These are phyloP conservation scores for Troglohyphantes excavatus DNA, from an alignment of 2,888 invertebrate species.

Conservation along the genomic window DNA sequence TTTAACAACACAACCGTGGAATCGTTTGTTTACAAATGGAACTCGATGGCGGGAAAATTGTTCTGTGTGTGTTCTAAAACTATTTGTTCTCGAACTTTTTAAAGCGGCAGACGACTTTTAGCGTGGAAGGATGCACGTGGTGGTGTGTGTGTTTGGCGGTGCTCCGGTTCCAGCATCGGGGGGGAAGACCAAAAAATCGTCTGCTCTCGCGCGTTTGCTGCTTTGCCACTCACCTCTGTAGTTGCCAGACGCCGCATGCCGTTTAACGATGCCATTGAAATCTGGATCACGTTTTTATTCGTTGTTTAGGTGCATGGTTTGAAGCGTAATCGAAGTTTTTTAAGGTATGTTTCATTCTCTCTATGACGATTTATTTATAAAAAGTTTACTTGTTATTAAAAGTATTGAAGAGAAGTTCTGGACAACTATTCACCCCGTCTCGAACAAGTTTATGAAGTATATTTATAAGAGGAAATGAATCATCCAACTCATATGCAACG, in stretches of 20 bases:
- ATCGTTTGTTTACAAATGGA: no score
- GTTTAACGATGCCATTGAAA: constrained; percentile 32
- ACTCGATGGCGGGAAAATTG: no score
- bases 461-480: no score
- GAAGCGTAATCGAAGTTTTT: constrained; percentile 1
- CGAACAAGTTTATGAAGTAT: no score
- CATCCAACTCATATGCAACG: no score
- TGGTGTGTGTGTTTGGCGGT: constrained; percentile 58
- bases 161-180: constrained; percentile 66
- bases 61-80: no score
- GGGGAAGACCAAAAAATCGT: constrained; percentile 20
- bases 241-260: constrained; percentile 28
- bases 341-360: constrained; percentile 60
- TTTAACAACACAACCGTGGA: no score
- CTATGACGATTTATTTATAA: background rate
- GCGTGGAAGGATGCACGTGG: constrained; percentile 71
- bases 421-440: no score
- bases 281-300: constrained; percentile 28
- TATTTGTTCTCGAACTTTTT: no score
- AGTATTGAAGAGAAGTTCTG: no score
- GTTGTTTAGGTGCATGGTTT: constrained; percentile 34
- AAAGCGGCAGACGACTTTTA: constrained; percentile 26
- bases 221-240: constrained; percentile 26
- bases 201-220: constrained; percentile 49
- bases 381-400: background rate